Evolutionary conservation across 2,888 invertebrate species (phyloP).

Genomic region (Ecliptopera silaceata): DNA sequence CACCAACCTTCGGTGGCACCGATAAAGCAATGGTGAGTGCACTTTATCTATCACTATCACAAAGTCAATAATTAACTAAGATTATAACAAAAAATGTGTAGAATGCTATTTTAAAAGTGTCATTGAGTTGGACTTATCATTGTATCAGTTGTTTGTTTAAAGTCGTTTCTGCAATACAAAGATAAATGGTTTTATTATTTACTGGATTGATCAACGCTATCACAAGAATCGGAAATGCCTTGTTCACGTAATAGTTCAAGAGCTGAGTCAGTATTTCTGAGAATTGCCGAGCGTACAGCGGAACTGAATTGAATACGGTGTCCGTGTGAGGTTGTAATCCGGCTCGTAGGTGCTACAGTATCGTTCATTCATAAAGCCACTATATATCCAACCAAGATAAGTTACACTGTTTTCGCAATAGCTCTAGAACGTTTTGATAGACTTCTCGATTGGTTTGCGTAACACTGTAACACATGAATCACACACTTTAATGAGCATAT

Average conservation of each 20-base stretch:
- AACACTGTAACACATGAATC: constrained; percentile 60
- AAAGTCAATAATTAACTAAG: constrained; percentile 1
- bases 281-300: constrained; percentile 45
- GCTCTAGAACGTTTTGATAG: constrained; percentile 46
- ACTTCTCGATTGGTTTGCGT: constrained; percentile 57
- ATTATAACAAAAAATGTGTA: constrained; percentile 1
- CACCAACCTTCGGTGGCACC: constrained; percentile 69
- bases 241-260: constrained; percentile 41
- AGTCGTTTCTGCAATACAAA: background rate
- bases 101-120: constrained; percentile 5
- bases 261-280: constrained; percentile 55
- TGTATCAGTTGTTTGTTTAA: background rate
- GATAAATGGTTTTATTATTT: constrained; percentile 3
- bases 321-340: constrained; percentile 49
- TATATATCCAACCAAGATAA: constrained; percentile 56
- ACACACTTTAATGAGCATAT: constrained; percentile 48
- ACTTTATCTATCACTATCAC: constrained; percentile 13
- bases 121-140: constrained; percentile 29
- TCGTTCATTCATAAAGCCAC: constrained; percentile 69
- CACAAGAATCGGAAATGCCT: constrained; percentile 62
- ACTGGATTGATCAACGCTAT: constrained; percentile 38
- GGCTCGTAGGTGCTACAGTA: constrained; percentile 44
- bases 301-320: constrained; percentile 52
- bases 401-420: constrained; percentile 45
- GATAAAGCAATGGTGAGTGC: constrained; percentile 76